phyloP scores from a whole-genome alignment of 2,113 vertebrate genomes.

The Indicator maculatus region DNA sequence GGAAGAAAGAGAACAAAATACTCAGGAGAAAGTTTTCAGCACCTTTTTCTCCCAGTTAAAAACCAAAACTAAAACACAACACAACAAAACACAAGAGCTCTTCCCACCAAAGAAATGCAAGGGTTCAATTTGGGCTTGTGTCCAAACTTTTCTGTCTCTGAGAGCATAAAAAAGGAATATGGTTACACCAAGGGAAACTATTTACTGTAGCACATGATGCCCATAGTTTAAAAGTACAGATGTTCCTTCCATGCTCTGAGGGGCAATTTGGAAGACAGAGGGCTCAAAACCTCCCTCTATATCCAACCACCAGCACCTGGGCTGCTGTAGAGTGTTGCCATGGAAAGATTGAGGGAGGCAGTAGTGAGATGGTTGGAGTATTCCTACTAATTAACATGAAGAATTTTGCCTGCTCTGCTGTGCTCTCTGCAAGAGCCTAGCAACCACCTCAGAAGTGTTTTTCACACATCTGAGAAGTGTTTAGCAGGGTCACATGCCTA shows the following conservation, averaged over 20 bases:
- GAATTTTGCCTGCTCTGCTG: conserved; percentile 47
- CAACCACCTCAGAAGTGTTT: conserved; percentile 30
- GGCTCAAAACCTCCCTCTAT: conserved; percentile 12
- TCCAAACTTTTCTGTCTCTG: not conserved
- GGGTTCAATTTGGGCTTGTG: not conserved
- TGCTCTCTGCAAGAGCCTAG: conserved; percentile 34
- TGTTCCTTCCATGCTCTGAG: conserved; percentile 39
- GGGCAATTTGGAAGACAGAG: conserved; percentile 37
- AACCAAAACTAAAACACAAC: not conserved
- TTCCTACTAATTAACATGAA: conserved; percentile 46
- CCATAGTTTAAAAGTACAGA: conserved; percentile 47
- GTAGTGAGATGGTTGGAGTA: conserved; percentile 15
- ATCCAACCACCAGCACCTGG: conserved; percentile 38
- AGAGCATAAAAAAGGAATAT: not conserved
- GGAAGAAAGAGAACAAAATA: not conserved
- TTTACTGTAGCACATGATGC: not conserved
- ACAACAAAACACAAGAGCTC: not conserved
- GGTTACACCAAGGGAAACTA: not conserved
- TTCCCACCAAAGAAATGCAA: not conserved
- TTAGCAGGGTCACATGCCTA: not conserved
- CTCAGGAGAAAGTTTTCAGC: not conserved
- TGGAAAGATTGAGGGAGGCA: conserved; percentile 49
- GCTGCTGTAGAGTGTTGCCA: conserved; percentile 51
- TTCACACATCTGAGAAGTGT: not conserved
- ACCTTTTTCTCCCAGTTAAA: not conserved